Evolutionary conservation across 2,797 vertebrate species (phyloP), one percentile per base, ranked within the genome.

Genomic region (Pteropus rufus): DNA sequence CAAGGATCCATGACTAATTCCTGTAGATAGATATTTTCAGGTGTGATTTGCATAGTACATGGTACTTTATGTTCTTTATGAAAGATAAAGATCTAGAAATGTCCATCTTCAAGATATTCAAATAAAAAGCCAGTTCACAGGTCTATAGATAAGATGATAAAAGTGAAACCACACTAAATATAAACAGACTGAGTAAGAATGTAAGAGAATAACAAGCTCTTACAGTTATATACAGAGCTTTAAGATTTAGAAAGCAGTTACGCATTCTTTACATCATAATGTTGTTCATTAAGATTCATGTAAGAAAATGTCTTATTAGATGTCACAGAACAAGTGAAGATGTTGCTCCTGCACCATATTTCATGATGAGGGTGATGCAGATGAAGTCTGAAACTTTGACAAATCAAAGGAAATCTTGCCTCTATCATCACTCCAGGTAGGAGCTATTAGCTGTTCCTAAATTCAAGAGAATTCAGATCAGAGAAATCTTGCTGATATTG

Each of bases 1-100:
- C 52, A 85, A 84, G n/a, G 62, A 31, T 9, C 26, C 49, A 44
- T 29, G 46, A 82, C 36, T 84, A 41, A 89, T 83, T 29, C 41
- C 60, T 62, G 24, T 54, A 77, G n/a, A 69, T 7, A 79, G 46
- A 52, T 41, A 26, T n/a, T 44, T 39, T 76, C 65, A 73, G 88
- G 26, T 88, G 6, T 56, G 24, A 83, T 58, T 44, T 76, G 24
- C 52, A n/a, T 49, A 82, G 2, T 11, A 60, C 26, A 12, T 26
- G 21, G 21, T 11, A 26, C 19, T 80, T 79, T 67, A 84, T 56
- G 21, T n/a, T 86, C 41, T 89, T 89, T 34, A 58, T 56, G 75
- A 85, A 93, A 95, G 15, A n/a, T n/a, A 54, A 60, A 65, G 23
- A 79, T 29, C 69, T 93, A 72, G 23, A 92, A 92, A 87, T 31